phyloP scores from a whole-genome alignment of 2,113 vertebrate species.

The Callorhinus ursinus region DNA sequence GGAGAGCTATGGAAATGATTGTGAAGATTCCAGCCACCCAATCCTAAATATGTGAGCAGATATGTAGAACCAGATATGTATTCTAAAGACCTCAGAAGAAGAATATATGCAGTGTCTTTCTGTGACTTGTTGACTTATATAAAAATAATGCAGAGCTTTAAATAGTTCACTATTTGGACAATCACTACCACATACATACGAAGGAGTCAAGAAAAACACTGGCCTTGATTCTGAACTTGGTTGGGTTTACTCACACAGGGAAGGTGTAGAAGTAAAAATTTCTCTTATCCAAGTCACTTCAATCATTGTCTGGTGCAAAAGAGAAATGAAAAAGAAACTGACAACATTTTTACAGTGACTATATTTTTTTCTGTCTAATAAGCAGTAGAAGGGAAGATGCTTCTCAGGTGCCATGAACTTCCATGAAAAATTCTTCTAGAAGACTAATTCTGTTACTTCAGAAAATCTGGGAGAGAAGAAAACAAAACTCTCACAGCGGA shows the following conservation, averaged over 20 bases:
- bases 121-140: not conserved
- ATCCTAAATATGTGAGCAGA: not conserved
- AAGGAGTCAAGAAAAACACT: not conserved
- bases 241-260: not conserved
- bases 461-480: not conserved
- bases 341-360: fast-evolving
- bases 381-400: not conserved
- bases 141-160: not conserved
- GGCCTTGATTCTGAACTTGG: not conserved
- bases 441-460: not conserved
- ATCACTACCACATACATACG: too few species aligned
- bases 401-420: not conserved
- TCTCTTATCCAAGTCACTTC: not conserved
- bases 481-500: not conserved
- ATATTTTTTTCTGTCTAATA: not conserved
- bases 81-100: not conserved
- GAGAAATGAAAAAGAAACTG: not conserved
- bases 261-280: not conserved
- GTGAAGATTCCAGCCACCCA: not conserved
- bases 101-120: not conserved
- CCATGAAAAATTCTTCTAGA: not conserved
- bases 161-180: not conserved
- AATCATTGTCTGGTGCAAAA: not conserved
- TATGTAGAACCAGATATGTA: not conserved
- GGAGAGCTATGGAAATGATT: not conserved